Percentiles rank a stretch among this genome's conserved stretches.
Evolutionary conservation across 2,797 vertebrate species (phyloP).

Genomic region (Masticophis lateralis): DNA sequence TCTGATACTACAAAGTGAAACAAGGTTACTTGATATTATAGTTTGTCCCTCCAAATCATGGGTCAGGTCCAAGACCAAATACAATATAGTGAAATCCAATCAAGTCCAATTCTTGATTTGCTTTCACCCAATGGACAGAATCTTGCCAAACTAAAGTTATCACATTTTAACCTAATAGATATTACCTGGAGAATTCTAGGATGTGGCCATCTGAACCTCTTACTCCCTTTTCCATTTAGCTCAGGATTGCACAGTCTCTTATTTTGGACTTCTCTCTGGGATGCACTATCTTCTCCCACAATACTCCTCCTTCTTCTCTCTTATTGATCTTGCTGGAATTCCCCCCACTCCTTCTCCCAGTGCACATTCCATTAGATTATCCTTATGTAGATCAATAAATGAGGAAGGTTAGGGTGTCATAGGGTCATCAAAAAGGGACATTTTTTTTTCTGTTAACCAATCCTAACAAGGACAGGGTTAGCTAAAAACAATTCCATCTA

Average conservation of each 20-base stretch:
- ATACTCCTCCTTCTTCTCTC: background rate
- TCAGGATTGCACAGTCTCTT: background rate
- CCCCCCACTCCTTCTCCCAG: background rate
- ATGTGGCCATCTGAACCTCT: background rate
- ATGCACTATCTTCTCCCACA: background rate
- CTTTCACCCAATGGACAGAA: background rate
- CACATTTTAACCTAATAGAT: background rate
- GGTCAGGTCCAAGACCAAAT: background rate
- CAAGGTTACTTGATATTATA: background rate
- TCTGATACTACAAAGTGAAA: background rate
- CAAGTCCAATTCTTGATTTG: background rate
- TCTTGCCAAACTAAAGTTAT: background rate
- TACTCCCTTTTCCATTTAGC: background rate
- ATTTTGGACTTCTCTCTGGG: background rate
- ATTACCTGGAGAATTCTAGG: background rate
- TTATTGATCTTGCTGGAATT: background rate
- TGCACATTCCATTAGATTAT: background rate
- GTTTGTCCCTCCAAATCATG: background rate
- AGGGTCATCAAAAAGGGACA: background rate
- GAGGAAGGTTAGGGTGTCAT: background rate
- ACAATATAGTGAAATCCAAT: background rate
- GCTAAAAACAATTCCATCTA: background rate
- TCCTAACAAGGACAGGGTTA: background rate
- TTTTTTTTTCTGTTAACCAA: background rate
- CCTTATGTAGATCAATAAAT: background rate